Evolutionary conservation across 2,113 vertebrate species (phyloP).

Genomic region (Micronycteris hirsuta): DNA sequence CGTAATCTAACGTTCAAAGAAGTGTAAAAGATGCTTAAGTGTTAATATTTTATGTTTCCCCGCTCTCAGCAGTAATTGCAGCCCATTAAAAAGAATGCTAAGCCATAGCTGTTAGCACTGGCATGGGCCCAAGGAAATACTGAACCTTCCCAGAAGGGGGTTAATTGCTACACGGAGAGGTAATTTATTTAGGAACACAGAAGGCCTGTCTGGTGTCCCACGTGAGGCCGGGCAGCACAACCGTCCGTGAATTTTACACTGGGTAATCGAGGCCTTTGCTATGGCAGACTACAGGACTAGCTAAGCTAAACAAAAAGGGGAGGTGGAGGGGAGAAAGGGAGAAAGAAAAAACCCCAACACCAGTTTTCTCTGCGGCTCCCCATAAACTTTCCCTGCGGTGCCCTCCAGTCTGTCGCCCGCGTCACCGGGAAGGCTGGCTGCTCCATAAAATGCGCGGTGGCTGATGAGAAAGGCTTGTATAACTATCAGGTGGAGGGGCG

Average conservation of each 20-base stretch:
- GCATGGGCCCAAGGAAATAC: constrained; percentile 78
- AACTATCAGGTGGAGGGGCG: not conserved
- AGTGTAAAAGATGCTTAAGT: constrained; percentile 82
- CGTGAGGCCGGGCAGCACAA: constrained; percentile 59
- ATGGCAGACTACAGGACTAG: constrained; percentile 40
- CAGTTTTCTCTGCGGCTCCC: constrained; percentile 42
- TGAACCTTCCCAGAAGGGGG: constrained; percentile 78
- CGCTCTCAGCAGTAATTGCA: constrained; percentile 77
- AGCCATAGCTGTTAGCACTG: constrained; percentile 81
- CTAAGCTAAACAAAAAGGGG: constrained; percentile 46
- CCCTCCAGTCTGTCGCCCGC: constrained; percentile 76
- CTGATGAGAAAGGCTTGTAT: constrained; percentile 38
- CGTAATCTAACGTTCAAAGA: constrained; percentile 80
- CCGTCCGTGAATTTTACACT: constrained; percentile 67
- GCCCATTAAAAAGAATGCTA: constrained; percentile 81
- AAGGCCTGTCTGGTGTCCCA: constrained; percentile 76
- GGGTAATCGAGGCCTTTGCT: constrained; percentile 73
- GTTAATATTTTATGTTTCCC: constrained; percentile 83
- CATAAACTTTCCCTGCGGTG: constrained; percentile 74
- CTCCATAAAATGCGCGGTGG: constrained; percentile 38
- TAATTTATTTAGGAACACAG: constrained; percentile 85
- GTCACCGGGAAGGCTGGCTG: constrained; percentile 13
- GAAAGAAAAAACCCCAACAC: constrained; percentile 58
- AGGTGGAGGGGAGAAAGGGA: not conserved
- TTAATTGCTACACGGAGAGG: constrained; percentile 85